Evolutionary conservation across 1,140 invertebrate species (phyloP), one percentile per base, ranked within the genome.

Genomic region (Pseudomyrmex sp.): DNA sequence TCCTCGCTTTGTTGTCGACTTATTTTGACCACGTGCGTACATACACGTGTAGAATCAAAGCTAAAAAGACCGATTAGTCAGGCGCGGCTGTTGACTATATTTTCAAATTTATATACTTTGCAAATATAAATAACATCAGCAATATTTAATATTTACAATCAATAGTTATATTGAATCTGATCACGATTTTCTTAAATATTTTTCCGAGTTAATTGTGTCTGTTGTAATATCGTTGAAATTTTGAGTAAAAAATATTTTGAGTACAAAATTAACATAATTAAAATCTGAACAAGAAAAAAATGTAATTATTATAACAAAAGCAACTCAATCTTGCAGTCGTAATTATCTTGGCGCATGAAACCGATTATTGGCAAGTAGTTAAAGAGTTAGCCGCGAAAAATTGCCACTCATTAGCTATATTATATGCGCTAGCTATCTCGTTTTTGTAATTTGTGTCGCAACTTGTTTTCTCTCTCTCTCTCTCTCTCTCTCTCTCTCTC

Each of bases 381-480:
- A 62, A n/a, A 58, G 20, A 62, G 13, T 18, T 63, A 83, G 50
- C 12, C 20, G 26, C 20, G n/a, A 75, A 74, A 10, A 35, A 15
- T 20, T 15, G 8, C 35, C 2, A 77, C 13, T 79, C 61, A 23
- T 83, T 86, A 74, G 56, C 56, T 18, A 26, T 62, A 54, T 59
- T 44, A 75, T 59, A 82, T 66, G 63, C 5, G 35, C 82, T 75
- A 82, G 72, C 54, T 85, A 85, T 76, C 58, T 58, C 50, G 59
- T 59, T 82, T n/a, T 82, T 59, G 23, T 46, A 56, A 89, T 89
- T 87, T 76, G 69, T 89, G 87, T 77, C 85, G 50, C 61, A 68
- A 89, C 85, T 82, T 89, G 87, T 89, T 85, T 52, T 56, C 35
- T 35, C 35, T 35, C 35, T 35, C 35, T 35, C 35, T 35, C 35